These are phyloP conservation scores for Ctena decussata DNA, from an alignment of 2,888 invertebrate species.

Conservation along the genomic window DNA sequence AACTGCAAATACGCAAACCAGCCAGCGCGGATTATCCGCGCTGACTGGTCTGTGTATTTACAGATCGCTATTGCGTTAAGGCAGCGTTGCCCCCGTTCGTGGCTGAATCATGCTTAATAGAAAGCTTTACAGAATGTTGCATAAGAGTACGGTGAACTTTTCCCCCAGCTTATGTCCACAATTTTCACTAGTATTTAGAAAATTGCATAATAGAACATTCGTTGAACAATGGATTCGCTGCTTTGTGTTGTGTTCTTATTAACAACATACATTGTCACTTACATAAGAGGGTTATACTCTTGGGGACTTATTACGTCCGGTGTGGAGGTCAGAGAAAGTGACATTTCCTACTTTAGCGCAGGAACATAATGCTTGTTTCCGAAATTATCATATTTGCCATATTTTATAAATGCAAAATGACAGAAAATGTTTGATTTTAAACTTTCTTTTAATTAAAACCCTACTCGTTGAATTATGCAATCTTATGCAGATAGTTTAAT, in stretches of 20 bases:
- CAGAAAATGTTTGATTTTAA: too few species aligned
- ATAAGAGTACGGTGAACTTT: constrained; percentile 58
- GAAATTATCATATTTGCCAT: too few species aligned
- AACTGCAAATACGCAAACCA: too few species aligned
- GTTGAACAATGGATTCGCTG: constrained; percentile 5
- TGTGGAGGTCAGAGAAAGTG: neutral
- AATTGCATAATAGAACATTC: constrained; percentile 61
- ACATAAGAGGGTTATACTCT: neutral
- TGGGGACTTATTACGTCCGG: neutral
- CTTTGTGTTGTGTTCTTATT: constrained; percentile 2
- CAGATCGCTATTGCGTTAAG: too few species aligned
- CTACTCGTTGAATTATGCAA: too few species aligned
- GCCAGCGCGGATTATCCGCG: too few species aligned
- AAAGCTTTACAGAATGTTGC: constrained; percentile 60
- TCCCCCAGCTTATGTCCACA: constrained; percentile 51
- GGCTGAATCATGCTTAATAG: neutral
- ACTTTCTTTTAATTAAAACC: too few species aligned
- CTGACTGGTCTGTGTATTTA: too few species aligned
- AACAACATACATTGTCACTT: neutral
- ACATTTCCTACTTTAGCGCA: too few species aligned
- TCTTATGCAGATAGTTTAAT: too few species aligned
- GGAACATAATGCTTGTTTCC: too few species aligned
- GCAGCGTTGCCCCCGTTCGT: neutral
- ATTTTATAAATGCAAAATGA: too few species aligned
- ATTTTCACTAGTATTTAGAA: constrained; percentile 56